Conservation (phyloP, 1,140 invertebrate genomes). For the Heliconius melpomene region DNA sequence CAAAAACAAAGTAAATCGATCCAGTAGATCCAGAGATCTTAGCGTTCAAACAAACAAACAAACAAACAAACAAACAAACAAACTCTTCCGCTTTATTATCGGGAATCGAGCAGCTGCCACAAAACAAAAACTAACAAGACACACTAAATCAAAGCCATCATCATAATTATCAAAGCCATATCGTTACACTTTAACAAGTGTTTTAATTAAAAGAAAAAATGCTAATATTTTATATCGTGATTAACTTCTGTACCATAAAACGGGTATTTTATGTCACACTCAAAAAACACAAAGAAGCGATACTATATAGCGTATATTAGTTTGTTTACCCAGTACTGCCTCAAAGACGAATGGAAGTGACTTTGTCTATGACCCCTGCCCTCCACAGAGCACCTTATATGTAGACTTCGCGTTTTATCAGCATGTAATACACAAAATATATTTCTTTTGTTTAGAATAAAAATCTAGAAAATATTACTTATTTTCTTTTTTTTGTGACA, state of each 20-base stretch:
- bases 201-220: background rate
- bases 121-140: background rate
- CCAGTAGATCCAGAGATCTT: too few relatives aligned
- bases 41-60: too few relatives aligned
- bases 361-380: constrained; percentile 66
- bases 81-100: too few relatives aligned
- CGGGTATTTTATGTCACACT: constrained; percentile 42
- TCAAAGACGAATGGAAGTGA: constrained; percentile 73
- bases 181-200: constrained; percentile 7
- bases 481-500: background rate
- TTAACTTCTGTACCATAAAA: constrained; percentile 24
- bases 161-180: background rate
- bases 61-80: too few relatives aligned
- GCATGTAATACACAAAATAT: constrained; percentile 1
- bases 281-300: constrained; percentile 43
- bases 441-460: constrained; percentile 8
- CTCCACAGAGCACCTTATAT: constrained; percentile 30
- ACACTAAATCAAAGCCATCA: background rate
- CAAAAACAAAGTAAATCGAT: too few relatives aligned
- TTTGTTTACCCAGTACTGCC: constrained; percentile 60
- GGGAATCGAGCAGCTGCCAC: too few relatives aligned
- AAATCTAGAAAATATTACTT: background rate
- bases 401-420: constrained; percentile 25
- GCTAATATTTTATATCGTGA: constrained; percentile 1
- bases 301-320: constrained; percentile 45